These are phyloP conservation scores for Apeltes quadracus DNA, from an alignment of 2,113 vertebrate species.

Conservation along the genomic window DNA sequence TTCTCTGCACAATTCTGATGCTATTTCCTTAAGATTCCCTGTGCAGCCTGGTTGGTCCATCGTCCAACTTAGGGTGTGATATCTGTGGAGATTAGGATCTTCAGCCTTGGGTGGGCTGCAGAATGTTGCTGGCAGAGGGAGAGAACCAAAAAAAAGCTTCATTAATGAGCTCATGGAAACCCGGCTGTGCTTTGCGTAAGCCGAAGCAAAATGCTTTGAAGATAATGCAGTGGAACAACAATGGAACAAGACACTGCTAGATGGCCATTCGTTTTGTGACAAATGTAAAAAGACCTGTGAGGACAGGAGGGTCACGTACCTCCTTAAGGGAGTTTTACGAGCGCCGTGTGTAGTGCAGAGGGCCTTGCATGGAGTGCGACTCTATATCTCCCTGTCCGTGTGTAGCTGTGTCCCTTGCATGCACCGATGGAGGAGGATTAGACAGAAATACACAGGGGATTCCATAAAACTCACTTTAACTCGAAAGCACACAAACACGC, in stretches of 20 bases:
- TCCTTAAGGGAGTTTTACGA: slow-evolving; percentile 34
- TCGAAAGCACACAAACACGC: slow-evolving; percentile 15
- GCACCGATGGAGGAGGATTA: too few relatives aligned
- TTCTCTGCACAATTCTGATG: slow-evolving; percentile 14
- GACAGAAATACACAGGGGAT: slow-evolving; percentile 1
- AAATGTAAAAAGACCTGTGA: slow-evolving; percentile 37
- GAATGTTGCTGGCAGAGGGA: slow-evolving; percentile 27
- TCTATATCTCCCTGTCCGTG: slow-evolving; percentile 35
- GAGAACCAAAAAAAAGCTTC: slow-evolving; percentile 7
- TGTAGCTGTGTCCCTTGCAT: neutral
- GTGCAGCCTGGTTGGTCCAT: neutral
- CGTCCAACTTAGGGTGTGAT: slow-evolving; percentile 3
- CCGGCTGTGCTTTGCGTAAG: slow-evolving; percentile 8
- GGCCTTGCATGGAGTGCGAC: slow-evolving; percentile 25
- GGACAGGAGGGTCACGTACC: slow-evolving; percentile 40
- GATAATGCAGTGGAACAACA: slow-evolving; percentile 49
- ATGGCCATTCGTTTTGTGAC: slow-evolving; percentile 43
- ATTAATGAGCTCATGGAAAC: slow-evolving; percentile 56
- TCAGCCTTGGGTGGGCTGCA: slow-evolving; percentile 24
- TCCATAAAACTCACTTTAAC: slow-evolving; percentile 9
- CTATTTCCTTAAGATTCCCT: neutral
- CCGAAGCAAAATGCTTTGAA: slow-evolving; percentile 44
- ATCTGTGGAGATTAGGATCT: slow-evolving; percentile 17
- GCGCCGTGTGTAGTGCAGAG: slow-evolving; percentile 24
- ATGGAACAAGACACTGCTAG: slow-evolving; percentile 24